Evolutionary conservation across 2,113 vertebrate species (phyloP).

Genomic region (Brevimyrus niger): DNA sequence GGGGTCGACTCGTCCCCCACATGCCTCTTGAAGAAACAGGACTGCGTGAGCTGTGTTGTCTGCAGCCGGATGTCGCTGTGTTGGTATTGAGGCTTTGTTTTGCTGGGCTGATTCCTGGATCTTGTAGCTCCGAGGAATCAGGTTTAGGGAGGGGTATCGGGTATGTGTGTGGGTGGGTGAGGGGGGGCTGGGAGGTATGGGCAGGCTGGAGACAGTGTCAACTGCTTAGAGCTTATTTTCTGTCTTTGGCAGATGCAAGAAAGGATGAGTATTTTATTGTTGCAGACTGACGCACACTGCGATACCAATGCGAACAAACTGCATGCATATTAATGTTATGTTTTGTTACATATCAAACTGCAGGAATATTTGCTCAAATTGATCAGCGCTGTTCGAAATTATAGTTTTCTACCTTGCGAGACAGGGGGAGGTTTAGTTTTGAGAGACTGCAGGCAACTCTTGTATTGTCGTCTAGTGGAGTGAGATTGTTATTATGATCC

Average conservation of each 20-base stretch:
- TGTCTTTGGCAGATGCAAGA: conserved; percentile 13
- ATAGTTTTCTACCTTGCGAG: conserved; percentile 6
- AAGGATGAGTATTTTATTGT: background rate
- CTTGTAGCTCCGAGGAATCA: conserved; percentile 30
- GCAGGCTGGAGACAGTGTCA: conserved; percentile 14
- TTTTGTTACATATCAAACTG: conserved; percentile 22
- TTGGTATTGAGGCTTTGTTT: conserved; percentile 38
- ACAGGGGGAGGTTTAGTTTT: background rate
- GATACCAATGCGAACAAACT: conserved; percentile 2
- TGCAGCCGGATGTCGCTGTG: conserved; percentile 30
- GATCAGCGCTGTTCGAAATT: background rate
- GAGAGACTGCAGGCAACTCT: background rate
- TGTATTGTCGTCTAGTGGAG: background rate
- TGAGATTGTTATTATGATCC: conserved; percentile 30
- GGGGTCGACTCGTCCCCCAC: conserved; percentile 54
- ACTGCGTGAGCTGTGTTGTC: conserved; percentile 9
- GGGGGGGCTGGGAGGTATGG: conserved; percentile 19
- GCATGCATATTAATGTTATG: background rate
- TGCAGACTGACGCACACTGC: conserved; percentile 1
- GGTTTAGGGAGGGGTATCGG: conserved; percentile 28
- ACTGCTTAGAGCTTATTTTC: conserved; percentile 29
- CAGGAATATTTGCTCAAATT: conserved; percentile 13
- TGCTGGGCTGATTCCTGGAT: conserved; percentile 35
- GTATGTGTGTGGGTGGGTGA: conserved; percentile 17
- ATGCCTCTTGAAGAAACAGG: conserved; percentile 13